Evolutionary conservation across 2,113 vertebrate species (phyloP).

Genomic region (Dasyurus viverrinus): DNA sequence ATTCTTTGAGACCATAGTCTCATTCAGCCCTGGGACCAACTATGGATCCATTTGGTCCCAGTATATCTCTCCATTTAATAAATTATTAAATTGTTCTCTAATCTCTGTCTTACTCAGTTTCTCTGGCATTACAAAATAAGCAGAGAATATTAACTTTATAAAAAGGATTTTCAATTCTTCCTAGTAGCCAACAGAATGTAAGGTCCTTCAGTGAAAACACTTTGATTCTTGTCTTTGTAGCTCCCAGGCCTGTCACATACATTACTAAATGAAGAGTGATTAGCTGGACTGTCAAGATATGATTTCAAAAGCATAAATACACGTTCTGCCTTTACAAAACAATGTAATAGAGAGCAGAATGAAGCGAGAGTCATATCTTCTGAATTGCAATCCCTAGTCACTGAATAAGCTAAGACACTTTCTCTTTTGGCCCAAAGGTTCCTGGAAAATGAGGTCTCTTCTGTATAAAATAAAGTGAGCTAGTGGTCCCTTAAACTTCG

Average conservation of each 20-base stretch:
- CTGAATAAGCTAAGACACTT: not conserved
- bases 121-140: not conserved
- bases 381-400: not conserved
- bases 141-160: not conserved
- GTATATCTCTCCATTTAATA: no score
- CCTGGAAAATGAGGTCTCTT: not conserved
- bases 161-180: not conserved
- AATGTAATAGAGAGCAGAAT: not conserved
- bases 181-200: not conserved
- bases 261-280: no score
- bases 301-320: not conserved
- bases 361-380: no score
- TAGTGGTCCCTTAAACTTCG: not conserved
- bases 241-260: no score
- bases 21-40: no score
- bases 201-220: not conserved
- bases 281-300: not conserved
- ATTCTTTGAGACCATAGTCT: no score
- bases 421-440: not conserved
- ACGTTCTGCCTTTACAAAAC: not conserved
- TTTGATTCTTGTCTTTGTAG: not conserved
- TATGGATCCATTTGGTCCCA: no score
- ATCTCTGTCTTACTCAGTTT: no score
- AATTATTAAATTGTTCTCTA: no score
- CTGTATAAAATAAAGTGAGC: not conserved